A percentile compares a stretch with the other conserved stretches of the same genome.
Conservation (phyloP, 2,888 invertebrate species). For the Ariolimax columbianus region DNA sequence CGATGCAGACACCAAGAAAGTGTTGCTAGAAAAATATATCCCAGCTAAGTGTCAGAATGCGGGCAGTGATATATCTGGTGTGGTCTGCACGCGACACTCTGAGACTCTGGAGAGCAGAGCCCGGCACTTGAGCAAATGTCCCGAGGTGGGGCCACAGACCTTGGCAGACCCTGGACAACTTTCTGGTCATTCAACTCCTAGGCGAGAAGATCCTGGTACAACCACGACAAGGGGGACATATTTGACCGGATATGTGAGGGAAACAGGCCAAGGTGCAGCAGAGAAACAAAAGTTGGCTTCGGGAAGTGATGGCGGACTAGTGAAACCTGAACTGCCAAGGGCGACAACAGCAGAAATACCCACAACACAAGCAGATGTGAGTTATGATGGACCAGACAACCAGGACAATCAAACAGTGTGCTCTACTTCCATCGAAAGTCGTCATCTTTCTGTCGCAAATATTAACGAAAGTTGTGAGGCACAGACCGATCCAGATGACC, state of each 20-base stretch:
- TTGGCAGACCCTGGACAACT: not conserved
- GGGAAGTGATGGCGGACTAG: not conserved
- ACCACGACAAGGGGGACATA: not conserved
- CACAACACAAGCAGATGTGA: not conserved
- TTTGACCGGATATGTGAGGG: not conserved
- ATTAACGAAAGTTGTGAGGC: too few relatives aligned
- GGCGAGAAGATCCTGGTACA: not conserved
- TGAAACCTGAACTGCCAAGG: not conserved
- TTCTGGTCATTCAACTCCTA: too few relatives aligned
- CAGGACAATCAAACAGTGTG: not conserved
- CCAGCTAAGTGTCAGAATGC: not conserved
- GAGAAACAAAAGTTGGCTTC: not conserved
- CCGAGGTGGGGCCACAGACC: not conserved
- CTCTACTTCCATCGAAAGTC: not conserved
- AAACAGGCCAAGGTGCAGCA: not conserved
- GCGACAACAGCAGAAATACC: not conserved
- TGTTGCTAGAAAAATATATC: conserved; percentile 28
- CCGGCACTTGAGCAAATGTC: not conserved
- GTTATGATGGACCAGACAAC: not conserved
- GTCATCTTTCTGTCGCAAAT: not conserved
- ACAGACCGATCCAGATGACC: too few relatives aligned
- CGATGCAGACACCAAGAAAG: conserved; percentile 14
- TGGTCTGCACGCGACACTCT: not conserved
- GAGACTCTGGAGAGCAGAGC: not conserved
- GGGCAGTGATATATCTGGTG: not conserved